phyloP scores from a whole-genome alignment of 2,113 vertebrate species.

The Macaca nemestrina region DNA sequence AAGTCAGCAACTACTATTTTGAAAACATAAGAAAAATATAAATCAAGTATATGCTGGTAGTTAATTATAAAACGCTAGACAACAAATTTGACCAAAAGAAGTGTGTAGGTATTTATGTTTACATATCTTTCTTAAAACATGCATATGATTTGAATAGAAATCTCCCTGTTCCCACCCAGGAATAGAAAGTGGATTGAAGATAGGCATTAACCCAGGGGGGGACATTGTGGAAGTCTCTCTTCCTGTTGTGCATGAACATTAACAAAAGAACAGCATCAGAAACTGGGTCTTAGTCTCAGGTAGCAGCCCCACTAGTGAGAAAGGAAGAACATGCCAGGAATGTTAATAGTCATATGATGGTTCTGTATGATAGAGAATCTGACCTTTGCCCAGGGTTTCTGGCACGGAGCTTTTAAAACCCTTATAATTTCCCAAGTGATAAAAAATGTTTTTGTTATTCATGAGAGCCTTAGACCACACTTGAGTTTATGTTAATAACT shows the following conservation, averaged over 20 bases:
- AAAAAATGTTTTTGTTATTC: not conserved
- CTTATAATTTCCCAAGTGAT: not conserved
- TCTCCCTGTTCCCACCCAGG: not conserved
- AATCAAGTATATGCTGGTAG: not conserved
- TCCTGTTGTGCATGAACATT: not conserved
- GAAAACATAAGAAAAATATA: not conserved
- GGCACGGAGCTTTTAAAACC: not conserved
- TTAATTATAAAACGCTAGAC: slow-evolving; percentile 1
- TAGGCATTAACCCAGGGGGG: not conserved
- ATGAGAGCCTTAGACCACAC: not conserved
- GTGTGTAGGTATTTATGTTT: not conserved
- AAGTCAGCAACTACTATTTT: not conserved
- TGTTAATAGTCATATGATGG: not conserved
- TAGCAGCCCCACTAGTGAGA: not conserved
- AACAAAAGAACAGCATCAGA: not conserved
- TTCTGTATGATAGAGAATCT: not conserved
- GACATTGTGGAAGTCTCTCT: not conserved
- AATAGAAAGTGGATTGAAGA: not conserved
- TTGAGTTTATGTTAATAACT: not conserved
- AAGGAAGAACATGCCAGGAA: not conserved
- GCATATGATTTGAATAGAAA: not conserved
- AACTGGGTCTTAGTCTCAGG: not conserved
- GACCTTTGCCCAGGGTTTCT: not conserved
- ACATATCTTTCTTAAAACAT: not conserved
- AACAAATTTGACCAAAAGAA: not conserved